Base-by-base conservation (phyloP, 2,888 invertebrate genomes). In the Tetranychus piercei region DNA sequence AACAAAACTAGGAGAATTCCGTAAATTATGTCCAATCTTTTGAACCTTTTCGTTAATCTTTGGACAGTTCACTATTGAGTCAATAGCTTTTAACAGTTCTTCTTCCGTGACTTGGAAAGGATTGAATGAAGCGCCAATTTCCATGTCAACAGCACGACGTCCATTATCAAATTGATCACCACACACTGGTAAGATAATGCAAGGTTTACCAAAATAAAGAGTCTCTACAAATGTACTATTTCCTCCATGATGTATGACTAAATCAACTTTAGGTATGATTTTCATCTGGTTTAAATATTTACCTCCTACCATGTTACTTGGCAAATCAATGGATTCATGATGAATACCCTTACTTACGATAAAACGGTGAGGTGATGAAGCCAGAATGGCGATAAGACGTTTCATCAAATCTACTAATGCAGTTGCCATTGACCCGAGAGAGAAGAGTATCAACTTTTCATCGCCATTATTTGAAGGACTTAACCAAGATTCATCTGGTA, bases 151-250 rank as follows among this genome's bases (percentile, higher is more conserved):
- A 66, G 1, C 69, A 11, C 69, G 20, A 23, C 20, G 20, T 5
- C 69, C 69, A 69, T 69, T 69, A 22, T 69, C 69, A 69, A 23
- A 23, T 69, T 69, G 69, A 22, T 69, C 69, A 69, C 34, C 69
- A 22, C 18, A 22, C 1, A 73, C 11, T 6, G 75, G 75, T 44
- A 75, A 34, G 6, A 75, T 44, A 67, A 75, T 73, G 67, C 72
- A 65, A 8, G 75, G 75, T 75, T 75, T 75, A 23, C 69, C 69
- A 22, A 23, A 23, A 8, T 69, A 69, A 20, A 69, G 20, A 20
- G 69, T 69, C 34, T 69, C 69, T 6, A 69, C 5, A 22, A 69
- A 69, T 22, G 69, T 23, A 8, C 34, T 69, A 22, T 69, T 69
- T 23, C 69, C 69, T 20, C 69, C 69, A 69, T 69, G 69, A 69